phyloP scores from a whole-genome alignment of 2,797 vertebrate species.

The Orientallactaga sibirica region DNA sequence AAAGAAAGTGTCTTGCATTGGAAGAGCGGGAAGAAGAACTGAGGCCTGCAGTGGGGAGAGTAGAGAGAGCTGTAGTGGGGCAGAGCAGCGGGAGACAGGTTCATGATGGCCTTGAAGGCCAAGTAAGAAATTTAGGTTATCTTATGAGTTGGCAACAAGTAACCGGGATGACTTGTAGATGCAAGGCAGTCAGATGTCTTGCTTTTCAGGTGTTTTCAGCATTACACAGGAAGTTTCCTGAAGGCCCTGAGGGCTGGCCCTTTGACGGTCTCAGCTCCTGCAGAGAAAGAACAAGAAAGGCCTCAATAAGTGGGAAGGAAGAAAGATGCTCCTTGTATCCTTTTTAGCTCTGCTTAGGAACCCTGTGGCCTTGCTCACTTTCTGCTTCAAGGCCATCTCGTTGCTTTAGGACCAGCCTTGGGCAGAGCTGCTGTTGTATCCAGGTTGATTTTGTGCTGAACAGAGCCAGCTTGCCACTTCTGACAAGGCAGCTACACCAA shows the following conservation, averaged over 20 bases:
- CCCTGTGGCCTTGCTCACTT: background rate
- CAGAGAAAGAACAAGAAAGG: background rate
- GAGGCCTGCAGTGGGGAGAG: background rate
- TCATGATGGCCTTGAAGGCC: background rate
- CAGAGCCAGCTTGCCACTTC: background rate
- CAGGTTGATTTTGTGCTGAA: background rate
- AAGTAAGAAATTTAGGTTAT: background rate
- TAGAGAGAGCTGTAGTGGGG: too few relatives aligned
- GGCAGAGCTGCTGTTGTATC: background rate
- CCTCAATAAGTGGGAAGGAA: constrained; percentile 10
- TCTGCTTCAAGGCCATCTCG: background rate
- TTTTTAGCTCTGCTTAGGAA: background rate
- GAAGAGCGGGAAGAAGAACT: background rate
- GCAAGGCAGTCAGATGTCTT: background rate
- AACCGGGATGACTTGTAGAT: background rate
- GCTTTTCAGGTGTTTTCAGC: background rate
- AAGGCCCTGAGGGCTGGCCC: background rate
- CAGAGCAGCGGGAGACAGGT: background rate
- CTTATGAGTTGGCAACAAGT: constrained; percentile 11
- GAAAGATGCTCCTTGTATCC: background rate
- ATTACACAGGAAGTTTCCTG: constrained; percentile 26
- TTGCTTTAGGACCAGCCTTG: background rate
- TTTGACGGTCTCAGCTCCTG: constrained; percentile 24
- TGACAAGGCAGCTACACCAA: background rate
- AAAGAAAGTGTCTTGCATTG: background rate